phyloP scores from a whole-genome alignment of 2,797 vertebrate genomes.

The Lindbergichthys nudifrons region DNA sequence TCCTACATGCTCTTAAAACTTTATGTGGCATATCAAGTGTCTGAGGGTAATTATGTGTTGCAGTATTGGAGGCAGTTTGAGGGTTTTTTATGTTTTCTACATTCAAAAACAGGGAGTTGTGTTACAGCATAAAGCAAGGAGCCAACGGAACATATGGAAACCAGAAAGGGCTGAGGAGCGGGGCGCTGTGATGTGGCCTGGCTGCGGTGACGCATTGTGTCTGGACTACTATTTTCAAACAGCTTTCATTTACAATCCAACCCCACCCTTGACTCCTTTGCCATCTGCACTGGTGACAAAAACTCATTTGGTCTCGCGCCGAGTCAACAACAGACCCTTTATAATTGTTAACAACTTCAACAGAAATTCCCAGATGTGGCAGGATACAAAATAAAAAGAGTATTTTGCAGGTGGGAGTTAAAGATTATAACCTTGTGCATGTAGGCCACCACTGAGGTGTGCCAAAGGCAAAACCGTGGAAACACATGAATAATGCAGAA shows the following conservation, averaged over 20 bases:
- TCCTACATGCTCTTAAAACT: neutral
- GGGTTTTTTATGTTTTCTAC: neutral
- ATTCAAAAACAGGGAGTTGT: neutral
- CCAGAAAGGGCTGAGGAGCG: conserved; percentile 33
- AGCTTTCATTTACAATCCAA: conserved; percentile 61
- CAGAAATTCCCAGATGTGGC: conserved; percentile 3
- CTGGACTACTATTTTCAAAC: conserved; percentile 66
- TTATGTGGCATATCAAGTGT: neutral
- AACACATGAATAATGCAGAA: conserved; percentile 38
- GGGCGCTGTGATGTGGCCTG: conserved; percentile 49
- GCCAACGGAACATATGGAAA: conserved; percentile 67
- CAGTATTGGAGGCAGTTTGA: neutral
- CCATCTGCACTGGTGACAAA: conserved; percentile 39
- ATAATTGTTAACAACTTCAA: conserved; percentile 29
- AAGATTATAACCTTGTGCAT: conserved; percentile 25
- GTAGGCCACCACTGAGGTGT: conserved; percentile 17
- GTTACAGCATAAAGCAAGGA: neutral
- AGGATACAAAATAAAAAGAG: neutral
- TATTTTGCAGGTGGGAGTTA: neutral
- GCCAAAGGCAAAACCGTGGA: conserved; percentile 26
- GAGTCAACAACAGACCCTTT: conserved; percentile 48
- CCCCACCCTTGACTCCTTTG: conserved; percentile 53
- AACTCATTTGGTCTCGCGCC: conserved; percentile 19
- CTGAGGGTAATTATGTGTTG: conserved; percentile 14
- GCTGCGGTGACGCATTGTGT: conserved; percentile 54